Evolutionary conservation across 2,888 invertebrate genomes (phyloP), one percentile per base, ranked within the genome.

Genomic region (Allygus modestus): DNA sequence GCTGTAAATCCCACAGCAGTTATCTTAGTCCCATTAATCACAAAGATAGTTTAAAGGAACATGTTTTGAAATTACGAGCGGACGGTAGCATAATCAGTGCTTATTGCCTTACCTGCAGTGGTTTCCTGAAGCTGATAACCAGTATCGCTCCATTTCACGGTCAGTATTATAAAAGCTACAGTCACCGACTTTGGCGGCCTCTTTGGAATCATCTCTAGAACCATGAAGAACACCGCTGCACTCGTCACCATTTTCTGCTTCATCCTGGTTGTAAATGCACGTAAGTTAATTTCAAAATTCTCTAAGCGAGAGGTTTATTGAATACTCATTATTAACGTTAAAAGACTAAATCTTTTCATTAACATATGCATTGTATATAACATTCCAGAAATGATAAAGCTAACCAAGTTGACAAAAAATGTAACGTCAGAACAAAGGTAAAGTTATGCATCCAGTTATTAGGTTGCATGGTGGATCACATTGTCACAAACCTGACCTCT

Each of bases 161-260:
- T 31, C 65, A 15, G 5, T 28, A 28, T 11, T 65, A 65, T 65
- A 65, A 1, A 65, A 65, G 20, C 20, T 4, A 12, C 12, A 1
- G 65, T 58, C 58, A 2, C 23, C 28, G 65, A 9, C 12, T 1
- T 5, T 7, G 4, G 26, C 17, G 65, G 31, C 12, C 15, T 7
- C 28, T 9, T 4, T 9, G 20, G 4, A n/a, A 54, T 28, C 65
- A 31, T 5, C 26, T 20, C 17, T 28, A 65, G 58, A 5, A 65
- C 28, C 65, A 65, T 65, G 65, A 65, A 65, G 65, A 65, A 65
- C 65, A 65, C 28, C 26, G 17, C 31, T 31, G 28, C 28, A 1
- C 28, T 65, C 28, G 11, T 65, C 65, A 28, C 31, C 31, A 1
- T 65, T 4, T 20, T 23, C 23, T 2, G 4, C 28, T 65, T 28